These are phyloP conservation scores for Patella ulyssiponensis DNA, from an alignment of 2,888 invertebrate genomes.

Conservation along the genomic window DNA sequence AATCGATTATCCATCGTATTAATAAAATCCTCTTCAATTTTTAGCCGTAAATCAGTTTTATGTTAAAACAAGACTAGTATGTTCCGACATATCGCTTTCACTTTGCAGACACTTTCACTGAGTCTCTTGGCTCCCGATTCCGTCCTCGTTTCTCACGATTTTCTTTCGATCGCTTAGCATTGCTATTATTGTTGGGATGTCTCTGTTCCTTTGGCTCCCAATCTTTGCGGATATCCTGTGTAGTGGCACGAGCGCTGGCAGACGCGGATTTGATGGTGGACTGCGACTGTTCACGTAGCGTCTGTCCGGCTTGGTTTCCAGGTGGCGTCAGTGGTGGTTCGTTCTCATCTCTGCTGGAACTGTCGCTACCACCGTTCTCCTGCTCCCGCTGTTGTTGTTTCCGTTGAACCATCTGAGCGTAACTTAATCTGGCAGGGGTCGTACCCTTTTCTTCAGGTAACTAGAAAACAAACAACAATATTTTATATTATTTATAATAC, in stretches of 20 bases:
- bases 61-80: slow-evolving; percentile 15
- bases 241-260: slow-evolving; percentile 35
- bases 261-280: slow-evolving; percentile 44
- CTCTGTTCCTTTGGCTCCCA: slow-evolving; percentile 52
- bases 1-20: too few species aligned
- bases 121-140: slow-evolving; percentile 39
- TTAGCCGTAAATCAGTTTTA: too few species aligned
- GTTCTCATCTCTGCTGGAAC: slow-evolving; percentile 23
- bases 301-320: slow-evolving; percentile 37
- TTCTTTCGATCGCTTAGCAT: slow-evolving; percentile 94
- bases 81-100: slow-evolving; percentile 24
- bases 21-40: too few species aligned
- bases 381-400: slow-evolving; percentile 35
- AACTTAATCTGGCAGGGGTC: slow-evolving; percentile 54
- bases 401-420: slow-evolving; percentile 63
- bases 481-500: too few species aligned
- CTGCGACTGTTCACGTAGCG: slow-evolving; percentile 52
- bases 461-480: neutral
- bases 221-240: slow-evolving; percentile 40
- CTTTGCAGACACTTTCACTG: slow-evolving; percentile 38
- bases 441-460: slow-evolving; percentile 23
- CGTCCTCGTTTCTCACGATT: slow-evolving; percentile 77
- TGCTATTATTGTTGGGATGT: slow-evolving; percentile 73
- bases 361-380: slow-evolving; percentile 23
- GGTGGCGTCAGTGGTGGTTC: slow-evolving; percentile 24